A percentile compares a stretch with the other conserved stretches of the same genome.
Evolutionary conservation across 2,797 vertebrate genomes (phyloP).

Genomic region (Chaetophractus vellerosus): DNA sequence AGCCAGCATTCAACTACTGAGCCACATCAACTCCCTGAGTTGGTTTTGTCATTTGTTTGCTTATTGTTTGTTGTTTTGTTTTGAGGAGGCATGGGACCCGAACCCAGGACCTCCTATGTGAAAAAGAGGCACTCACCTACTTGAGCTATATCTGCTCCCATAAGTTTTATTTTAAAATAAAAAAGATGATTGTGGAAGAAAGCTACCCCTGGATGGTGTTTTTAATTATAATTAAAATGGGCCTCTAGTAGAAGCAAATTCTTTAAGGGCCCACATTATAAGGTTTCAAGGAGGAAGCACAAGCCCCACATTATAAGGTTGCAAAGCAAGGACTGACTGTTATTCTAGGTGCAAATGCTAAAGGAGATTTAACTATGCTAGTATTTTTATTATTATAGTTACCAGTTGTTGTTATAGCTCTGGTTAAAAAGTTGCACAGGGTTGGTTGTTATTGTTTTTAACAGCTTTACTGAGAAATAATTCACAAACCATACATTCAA

Average conservation of each 20-base stretch:
- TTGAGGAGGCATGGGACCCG: too few species aligned
- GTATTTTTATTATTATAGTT: constrained; percentile 12
- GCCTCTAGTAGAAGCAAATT: too few species aligned
- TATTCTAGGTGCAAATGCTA: background rate
- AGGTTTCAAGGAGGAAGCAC: background rate
- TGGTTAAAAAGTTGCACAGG: background rate
- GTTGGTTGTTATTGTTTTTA: background rate
- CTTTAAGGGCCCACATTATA: too few species aligned
- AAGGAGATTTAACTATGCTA: background rate
- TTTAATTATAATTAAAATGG: background rate
- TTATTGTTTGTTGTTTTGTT: too few species aligned
- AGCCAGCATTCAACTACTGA: too few species aligned
- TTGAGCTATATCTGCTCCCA: background rate
- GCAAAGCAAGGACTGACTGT: background rate
- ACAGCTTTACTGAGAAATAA: constrained; percentile 28
- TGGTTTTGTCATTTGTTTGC: too few species aligned
- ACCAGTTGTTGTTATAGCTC: background rate
- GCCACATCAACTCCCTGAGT: too few species aligned
- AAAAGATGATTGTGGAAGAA: background rate
- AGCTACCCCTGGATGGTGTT: background rate
- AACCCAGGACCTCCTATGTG: too few species aligned
- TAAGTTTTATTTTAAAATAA: constrained; percentile 54
- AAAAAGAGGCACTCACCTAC: too few species aligned
- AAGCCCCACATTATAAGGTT: background rate
- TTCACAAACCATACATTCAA: background rate